Percentiles rank a stretch among this genome's conserved stretches.
These are phyloP conservation scores for Dreissena polymorpha DNA, from an alignment of 1,140 invertebrate species.

Conservation along the genomic window DNA sequence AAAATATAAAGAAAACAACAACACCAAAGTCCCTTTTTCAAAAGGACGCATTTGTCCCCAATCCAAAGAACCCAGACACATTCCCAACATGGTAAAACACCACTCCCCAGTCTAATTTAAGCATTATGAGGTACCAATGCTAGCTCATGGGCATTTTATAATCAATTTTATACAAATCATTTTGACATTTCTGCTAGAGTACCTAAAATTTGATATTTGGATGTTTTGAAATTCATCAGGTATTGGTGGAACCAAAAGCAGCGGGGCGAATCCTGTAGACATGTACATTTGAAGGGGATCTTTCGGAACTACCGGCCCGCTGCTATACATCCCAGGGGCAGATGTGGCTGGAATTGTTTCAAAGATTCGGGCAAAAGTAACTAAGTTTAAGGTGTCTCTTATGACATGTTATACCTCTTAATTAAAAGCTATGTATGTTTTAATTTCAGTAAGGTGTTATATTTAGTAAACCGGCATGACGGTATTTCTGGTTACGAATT, in stretches of 20 bases:
- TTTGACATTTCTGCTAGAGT: background rate
- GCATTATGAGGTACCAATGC: too few relatives aligned
- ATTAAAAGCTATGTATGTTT: background rate
- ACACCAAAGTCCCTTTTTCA: background rate
- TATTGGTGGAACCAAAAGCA: conserved; percentile 80
- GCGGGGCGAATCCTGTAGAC: conserved; percentile 84
- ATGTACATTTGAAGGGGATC: conserved; percentile 82
- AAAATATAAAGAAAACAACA: too few relatives aligned
- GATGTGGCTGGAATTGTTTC: conserved; percentile 82
- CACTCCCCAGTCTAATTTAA: background rate
- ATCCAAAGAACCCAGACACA: background rate
- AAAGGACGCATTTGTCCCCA: background rate
- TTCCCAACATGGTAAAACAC: background rate
- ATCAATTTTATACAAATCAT: background rate
- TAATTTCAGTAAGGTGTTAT: background rate
- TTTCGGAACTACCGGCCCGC: conserved; percentile 76
- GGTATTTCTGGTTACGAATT: too few relatives aligned
- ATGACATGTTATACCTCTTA: background rate
- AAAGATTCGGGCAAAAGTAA: conserved; percentile 79
- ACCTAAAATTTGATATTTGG: background rate
- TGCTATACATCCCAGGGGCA: conserved; percentile 82
- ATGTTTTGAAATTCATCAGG: conserved; percentile 69
- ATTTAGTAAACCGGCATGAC: too few relatives aligned
- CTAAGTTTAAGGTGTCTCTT: conserved; percentile 78
- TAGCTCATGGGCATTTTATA: background rate